Percentiles rank a stretch among this genome's conserved stretches.
phyloP scores from a whole-genome alignment of 2,113 vertebrate genomes.

The Crotalus helleri region DNA sequence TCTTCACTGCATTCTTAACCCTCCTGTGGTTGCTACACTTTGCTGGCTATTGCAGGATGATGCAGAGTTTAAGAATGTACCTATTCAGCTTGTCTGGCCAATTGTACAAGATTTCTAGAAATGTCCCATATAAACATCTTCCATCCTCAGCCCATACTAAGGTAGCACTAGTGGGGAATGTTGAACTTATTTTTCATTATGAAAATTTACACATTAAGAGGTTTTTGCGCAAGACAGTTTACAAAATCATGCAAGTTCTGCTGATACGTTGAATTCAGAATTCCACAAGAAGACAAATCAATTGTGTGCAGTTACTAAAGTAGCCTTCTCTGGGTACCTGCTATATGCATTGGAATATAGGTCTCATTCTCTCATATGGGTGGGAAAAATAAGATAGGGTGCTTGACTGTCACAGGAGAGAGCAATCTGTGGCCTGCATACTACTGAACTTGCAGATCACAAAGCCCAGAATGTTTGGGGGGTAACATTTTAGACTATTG shows the following conservation, averaged over 20 bases:
- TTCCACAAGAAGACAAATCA: neutral
- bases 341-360: neutral
- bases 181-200: neutral
- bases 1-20: neutral
- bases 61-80: neutral
- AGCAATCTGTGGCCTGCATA: neutral
- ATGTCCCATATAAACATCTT: neutral
- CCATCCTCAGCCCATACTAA: neutral
- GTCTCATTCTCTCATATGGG: neutral
- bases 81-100: neutral
- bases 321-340: neutral
- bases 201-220: neutral
- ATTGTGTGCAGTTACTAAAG: neutral
- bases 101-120: neutral
- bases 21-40: neutral
- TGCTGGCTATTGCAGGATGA: neutral
- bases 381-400: neutral
- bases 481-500: neutral
- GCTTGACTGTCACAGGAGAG: neutral
- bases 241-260: neutral
- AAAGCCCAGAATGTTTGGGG: neutral
- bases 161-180: neutral
- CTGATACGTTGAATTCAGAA: neutral
- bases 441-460: neutral
- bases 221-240: neutral